These are phyloP conservation scores for Ctenomys sociabilis DNA, from an alignment of 2,113 vertebrate species.

Conservation along the genomic window DNA sequence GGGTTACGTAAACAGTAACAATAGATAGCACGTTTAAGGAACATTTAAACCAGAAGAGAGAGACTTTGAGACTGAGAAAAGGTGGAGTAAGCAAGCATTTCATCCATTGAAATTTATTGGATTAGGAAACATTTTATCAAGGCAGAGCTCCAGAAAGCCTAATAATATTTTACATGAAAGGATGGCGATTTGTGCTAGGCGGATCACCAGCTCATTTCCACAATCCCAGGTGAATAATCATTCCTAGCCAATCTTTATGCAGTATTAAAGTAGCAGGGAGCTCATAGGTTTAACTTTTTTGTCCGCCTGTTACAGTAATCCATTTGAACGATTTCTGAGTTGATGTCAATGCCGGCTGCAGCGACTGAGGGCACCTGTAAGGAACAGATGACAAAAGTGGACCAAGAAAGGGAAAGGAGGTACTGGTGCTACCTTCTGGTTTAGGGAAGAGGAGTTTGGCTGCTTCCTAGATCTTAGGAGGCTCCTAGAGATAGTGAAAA, in stretches of 20 bases:
- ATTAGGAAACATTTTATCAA: conserved; percentile 74
- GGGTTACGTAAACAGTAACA: conserved; percentile 72
- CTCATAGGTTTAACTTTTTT: conserved; percentile 59
- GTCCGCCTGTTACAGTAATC: conserved; percentile 31
- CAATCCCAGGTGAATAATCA: conserved; percentile 65
- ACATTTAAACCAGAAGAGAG: conserved; percentile 71
- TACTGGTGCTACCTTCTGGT: background rate
- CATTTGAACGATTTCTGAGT: background rate
- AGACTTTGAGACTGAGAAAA: conserved; percentile 64
- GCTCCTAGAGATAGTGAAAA: background rate
- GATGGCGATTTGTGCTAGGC: conserved; percentile 61
- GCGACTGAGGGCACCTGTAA: background rate
- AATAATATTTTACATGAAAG: conserved; percentile 76
- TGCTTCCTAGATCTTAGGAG: conserved; percentile 49
- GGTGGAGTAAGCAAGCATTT: conserved; percentile 61
- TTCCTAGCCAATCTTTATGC: conserved; percentile 19
- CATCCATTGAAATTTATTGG: conserved; percentile 71
- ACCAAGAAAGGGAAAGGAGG: background rate
- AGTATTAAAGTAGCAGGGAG: conserved; percentile 49
- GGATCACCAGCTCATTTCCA: conserved; percentile 63
- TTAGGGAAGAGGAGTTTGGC: background rate
- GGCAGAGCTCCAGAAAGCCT: conserved; percentile 71
- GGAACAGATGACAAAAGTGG: background rate
- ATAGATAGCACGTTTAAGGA: conserved; percentile 53
- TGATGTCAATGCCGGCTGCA: background rate